Conservation (phyloP, 2,797 vertebrate genomes). For the Cossypha niveicapilla region DNA sequence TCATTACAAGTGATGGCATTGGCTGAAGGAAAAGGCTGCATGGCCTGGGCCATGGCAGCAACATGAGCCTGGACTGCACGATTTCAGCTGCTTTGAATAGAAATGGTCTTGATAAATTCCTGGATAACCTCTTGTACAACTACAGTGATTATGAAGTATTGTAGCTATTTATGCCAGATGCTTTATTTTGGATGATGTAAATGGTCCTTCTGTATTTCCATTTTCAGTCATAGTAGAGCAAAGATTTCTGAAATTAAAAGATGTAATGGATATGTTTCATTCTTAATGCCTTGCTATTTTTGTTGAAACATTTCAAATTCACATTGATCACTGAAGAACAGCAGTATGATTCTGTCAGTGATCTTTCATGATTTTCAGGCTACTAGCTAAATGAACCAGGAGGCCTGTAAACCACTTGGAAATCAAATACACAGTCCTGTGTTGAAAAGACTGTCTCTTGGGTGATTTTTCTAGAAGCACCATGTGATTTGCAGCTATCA, state of each 20-base stretch:
- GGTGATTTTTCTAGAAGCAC: not conserved
- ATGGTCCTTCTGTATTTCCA: not conserved
- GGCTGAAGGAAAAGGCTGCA: not conserved
- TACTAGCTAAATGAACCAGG: not conserved
- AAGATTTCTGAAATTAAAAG: not conserved
- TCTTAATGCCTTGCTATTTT: not conserved
- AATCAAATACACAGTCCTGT: not conserved
- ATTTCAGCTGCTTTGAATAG: not conserved
- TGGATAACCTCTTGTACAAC: not conserved
- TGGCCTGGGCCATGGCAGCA: not conserved
- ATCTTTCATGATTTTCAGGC: not conserved
- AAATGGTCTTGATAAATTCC: not conserved
- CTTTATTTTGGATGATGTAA: not conserved
- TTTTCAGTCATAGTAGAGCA: not conserved
- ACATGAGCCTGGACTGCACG: not conserved
- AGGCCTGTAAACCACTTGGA: not conserved
- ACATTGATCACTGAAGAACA: not conserved
- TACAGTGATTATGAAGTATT: not conserved
- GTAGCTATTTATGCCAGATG: not conserved
- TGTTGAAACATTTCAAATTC: not conserved
- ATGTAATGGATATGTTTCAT: not conserved
- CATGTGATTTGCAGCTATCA: not conserved
- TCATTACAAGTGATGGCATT: not conserved
- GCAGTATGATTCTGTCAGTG: not conserved
- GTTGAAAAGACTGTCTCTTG: not conserved